Evolutionary conservation across 2,888 invertebrate species (phyloP), one percentile per base, ranked within the genome.

Genomic region (Bombyx huttoni): DNA sequence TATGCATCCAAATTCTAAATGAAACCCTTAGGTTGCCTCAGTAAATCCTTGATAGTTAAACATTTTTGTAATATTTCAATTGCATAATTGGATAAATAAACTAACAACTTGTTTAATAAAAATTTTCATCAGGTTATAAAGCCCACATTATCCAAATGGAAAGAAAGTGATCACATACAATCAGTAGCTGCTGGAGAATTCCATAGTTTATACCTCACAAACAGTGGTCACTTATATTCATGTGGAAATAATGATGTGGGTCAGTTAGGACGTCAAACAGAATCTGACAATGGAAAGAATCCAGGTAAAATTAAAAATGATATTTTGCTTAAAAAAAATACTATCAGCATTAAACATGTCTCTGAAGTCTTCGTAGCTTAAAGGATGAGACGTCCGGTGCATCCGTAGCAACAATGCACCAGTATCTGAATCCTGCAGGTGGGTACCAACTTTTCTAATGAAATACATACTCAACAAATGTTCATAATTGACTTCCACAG

Each of bases 191-290:
- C 97, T 65, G 97, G 98, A 24, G 92, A 93, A 64, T 92, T 92
- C 61, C 97, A 98, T 75, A 94, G 96, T 0, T 74, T 98, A 12
- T 90, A 97, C 58, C 85, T 97, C 0, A 93, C 94, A 0, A 85
- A 88, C 54, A 91, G 92, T 70, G 98, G 98, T 9, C 90, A 93
- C 65, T 89, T 98, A 7, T 97, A 92, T 80, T 94, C 97, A 1
- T 98, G 98, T 89, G 99, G 99, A 1, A 94, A 91, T 72, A 99
- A 99, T 88, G 97, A 97, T 69, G 92, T 92, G 66, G 96, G 97
- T 0, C 98, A 99, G 76, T 90, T 99, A 52, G 98, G 98, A 7
- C 94, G 86, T 5, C 68, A 71, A 13, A 82, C 83, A 40, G 70
- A 75, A 47, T 60, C 62, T 7, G 64, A 61, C 46, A 75, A 79